Evolutionary conservation across 2,888 invertebrate genomes (phyloP).

Genomic region (Brenthis ino): DNA sequence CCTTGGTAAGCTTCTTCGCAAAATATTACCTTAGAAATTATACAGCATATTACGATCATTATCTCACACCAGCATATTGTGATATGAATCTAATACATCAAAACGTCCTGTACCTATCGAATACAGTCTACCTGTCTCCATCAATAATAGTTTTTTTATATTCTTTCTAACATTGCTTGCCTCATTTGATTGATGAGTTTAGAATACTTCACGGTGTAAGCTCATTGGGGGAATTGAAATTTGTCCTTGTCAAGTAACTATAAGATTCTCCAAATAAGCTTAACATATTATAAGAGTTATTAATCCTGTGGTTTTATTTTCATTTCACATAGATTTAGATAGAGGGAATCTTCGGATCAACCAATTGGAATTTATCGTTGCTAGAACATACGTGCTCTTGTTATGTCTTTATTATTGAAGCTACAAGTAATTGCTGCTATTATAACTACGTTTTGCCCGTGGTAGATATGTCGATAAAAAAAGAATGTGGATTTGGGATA

Average conservation of each 20-base stretch:
- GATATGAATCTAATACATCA: constrained; percentile 69
- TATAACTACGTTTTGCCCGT: background rate
- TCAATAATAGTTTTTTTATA: constrained; percentile 76
- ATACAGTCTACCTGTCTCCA: constrained; percentile 70
- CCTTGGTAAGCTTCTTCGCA: constrained; percentile 20
- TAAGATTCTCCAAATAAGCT: background rate
- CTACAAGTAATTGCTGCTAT: background rate
- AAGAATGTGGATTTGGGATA: no score
- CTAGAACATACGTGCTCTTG: background rate
- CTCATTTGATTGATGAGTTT: constrained; percentile 72
- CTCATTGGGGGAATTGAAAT: constrained; percentile 42
- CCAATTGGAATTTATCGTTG: background rate
- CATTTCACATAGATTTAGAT: background rate
- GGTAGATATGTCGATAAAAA: no score
- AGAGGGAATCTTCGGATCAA: background rate
- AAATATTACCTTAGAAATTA: constrained; percentile 39
- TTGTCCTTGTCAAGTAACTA: constrained; percentile 29
- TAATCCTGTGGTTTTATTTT: constrained; percentile 14
- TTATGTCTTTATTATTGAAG: background rate
- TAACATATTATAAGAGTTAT: constrained; percentile 5
- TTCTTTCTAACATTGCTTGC: constrained; percentile 65
- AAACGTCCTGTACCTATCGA: constrained; percentile 58
- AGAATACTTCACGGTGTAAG: constrained; percentile 57
- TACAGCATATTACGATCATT: constrained; percentile 46
- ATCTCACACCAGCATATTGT: constrained; percentile 50